A percentile compares a stretch with the other conserved stretches of the same genome.
phyloP scores from a whole-genome alignment of 2,797 vertebrate genomes.

The Phoeniculus purpureus region DNA sequence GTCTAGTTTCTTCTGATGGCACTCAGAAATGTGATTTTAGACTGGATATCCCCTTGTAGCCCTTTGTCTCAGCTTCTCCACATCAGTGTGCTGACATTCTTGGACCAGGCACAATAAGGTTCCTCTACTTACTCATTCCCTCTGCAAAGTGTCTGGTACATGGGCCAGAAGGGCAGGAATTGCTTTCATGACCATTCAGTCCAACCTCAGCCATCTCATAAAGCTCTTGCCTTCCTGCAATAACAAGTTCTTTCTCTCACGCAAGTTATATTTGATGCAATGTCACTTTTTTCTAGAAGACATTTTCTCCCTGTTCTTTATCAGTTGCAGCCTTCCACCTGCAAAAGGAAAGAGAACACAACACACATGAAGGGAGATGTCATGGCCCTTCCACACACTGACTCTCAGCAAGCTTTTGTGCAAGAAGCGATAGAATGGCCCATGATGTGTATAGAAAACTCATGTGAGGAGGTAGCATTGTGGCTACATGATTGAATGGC shows the following conservation, averaged over 20 bases:
- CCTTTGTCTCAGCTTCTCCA: neutral
- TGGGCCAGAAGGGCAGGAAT: neutral
- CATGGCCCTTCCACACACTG: neutral
- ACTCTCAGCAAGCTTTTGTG: slow-evolving; percentile 19
- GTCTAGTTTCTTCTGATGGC: neutral
- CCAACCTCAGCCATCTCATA: neutral
- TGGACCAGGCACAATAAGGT: neutral
- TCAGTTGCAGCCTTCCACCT: neutral
- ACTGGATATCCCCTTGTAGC: neutral
- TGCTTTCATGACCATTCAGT: neutral
- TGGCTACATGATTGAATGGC: neutral
- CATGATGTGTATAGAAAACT: neutral
- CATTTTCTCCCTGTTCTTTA: neutral
- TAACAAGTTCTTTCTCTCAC: neutral
- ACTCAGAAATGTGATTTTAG: neutral
- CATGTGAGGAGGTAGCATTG: neutral
- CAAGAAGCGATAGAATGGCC: neutral
- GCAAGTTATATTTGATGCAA: neutral
- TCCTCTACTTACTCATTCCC: neutral
- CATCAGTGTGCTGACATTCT: neutral
- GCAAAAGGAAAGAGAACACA: slow-evolving; percentile 2
- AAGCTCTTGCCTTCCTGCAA: neutral
- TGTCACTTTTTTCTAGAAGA: neutral
- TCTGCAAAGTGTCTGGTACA: neutral
- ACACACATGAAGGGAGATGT: neutral